Evolutionary conservation across 2,113 vertebrate species (phyloP).

Genomic region (Siphamia tubifer): DNA sequence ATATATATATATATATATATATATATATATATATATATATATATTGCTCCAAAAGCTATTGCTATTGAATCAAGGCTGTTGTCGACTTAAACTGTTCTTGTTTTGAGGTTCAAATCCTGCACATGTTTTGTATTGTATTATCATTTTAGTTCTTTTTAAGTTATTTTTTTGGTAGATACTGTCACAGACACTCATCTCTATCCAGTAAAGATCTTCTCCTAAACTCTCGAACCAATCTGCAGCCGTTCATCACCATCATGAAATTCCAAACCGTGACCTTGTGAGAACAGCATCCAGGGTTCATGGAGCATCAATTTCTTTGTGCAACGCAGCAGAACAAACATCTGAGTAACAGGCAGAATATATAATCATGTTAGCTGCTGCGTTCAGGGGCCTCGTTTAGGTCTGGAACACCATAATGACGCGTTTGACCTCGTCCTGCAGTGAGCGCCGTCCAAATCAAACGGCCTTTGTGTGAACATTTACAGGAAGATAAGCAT

Average conservation of each 20-base stretch:
- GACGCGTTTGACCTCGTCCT: background rate
- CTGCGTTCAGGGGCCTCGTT: constrained; percentile 42
- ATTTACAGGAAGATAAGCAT: background rate
- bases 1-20: too few species aligned
- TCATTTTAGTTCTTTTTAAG: too few species aligned
- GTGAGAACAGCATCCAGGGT: constrained; percentile 58
- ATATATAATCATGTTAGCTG: constrained; percentile 57
- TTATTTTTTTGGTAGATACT: too few species aligned
- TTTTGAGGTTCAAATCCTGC: too few species aligned
- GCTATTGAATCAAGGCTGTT: too few species aligned
- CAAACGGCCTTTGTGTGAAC: background rate
- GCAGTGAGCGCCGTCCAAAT: too few species aligned
- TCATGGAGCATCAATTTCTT: constrained; percentile 69
- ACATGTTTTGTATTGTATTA: too few species aligned
- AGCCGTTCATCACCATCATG: constrained; percentile 51
- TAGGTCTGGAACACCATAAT: constrained; percentile 25
- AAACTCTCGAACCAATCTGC: constrained; percentile 31
- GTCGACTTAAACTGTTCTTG: too few species aligned
- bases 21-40: too few species aligned
- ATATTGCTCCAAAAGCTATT: too few species aligned
- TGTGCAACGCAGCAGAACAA: constrained; percentile 69
- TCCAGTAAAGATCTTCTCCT: constrained; percentile 6
- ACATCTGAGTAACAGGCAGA: constrained; percentile 65
- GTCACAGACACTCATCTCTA: too few species aligned
- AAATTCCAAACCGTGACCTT: constrained; percentile 61